phyloP scores from a whole-genome alignment of 2,888 invertebrate species.

The Coenonympha arcania region DNA sequence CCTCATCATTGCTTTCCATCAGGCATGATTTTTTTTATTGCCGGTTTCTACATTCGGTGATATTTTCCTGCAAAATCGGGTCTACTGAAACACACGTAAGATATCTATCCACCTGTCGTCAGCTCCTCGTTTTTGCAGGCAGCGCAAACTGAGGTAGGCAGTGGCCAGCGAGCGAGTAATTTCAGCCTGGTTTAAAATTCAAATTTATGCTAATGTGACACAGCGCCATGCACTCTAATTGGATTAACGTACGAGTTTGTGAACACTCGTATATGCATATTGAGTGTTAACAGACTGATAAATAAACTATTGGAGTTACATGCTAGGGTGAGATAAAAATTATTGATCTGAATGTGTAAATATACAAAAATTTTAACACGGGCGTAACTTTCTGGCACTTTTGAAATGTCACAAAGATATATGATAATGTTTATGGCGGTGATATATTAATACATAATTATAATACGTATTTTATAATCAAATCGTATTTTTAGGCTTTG shows the following conservation, averaged over 20 bases:
- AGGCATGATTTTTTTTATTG: too few relatives aligned
- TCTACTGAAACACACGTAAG: slow-evolving; percentile 1
- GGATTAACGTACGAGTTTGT: slow-evolving; percentile 55
- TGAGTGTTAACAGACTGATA: slow-evolving; percentile 35
- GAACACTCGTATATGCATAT: slow-evolving; percentile 29
- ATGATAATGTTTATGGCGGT: too few relatives aligned
- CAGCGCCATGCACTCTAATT: slow-evolving; percentile 53
- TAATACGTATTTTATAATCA: too few relatives aligned
- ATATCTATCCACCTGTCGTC: slow-evolving; percentile 42
- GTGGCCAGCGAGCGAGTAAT: slow-evolving; percentile 40
- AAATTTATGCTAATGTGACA: slow-evolving; percentile 67
- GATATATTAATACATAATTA: too few relatives aligned
- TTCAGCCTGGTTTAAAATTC: slow-evolving; percentile 59
- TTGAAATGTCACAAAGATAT: too few relatives aligned
- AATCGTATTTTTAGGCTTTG: too few relatives aligned
- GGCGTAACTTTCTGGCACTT: too few relatives aligned
- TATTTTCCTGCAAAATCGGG: not conserved
- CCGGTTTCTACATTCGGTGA: not conserved
- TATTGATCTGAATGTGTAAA: too few relatives aligned
- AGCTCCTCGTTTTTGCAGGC: slow-evolving; percentile 24
- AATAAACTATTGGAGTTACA: slow-evolving; percentile 17
- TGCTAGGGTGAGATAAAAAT: slow-evolving; percentile 3
- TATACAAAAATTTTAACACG: too few relatives aligned
- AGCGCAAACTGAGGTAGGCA: slow-evolving; percentile 28
- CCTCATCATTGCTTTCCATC: too few relatives aligned